Percentiles rank a stretch among this genome's conserved stretches.
Evolutionary conservation across 2,797 vertebrate species (phyloP).

Genomic region (Chiloscyllium punctatum): DNA sequence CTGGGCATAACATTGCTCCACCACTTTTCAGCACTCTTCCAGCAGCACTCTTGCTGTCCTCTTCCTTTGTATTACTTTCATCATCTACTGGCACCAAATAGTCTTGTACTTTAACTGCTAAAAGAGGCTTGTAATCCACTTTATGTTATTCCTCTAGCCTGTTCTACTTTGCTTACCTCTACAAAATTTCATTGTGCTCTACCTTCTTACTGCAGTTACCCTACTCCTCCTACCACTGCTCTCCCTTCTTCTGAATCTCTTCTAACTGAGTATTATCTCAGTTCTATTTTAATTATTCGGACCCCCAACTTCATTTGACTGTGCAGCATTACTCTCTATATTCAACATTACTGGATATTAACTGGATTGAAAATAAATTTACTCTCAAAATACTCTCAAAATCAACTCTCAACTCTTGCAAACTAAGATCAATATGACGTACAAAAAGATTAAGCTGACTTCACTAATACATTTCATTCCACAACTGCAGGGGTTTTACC

Average conservation of each 20-base stretch:
- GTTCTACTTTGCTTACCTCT: background rate
- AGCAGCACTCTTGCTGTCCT: background rate
- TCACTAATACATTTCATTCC: background rate
- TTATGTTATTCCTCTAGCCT: background rate
- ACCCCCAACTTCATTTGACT: background rate
- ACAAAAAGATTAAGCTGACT: background rate
- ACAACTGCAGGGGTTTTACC: conserved; percentile 54
- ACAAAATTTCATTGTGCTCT: background rate
- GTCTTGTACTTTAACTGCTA: background rate
- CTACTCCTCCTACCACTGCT: background rate
- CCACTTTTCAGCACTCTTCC: background rate
- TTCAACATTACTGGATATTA: background rate
- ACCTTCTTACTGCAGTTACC: background rate
- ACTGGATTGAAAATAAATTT: background rate
- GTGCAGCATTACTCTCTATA: too few relatives aligned
- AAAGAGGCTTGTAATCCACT: background rate
- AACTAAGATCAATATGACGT: background rate
- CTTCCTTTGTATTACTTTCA: background rate
- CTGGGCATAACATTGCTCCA: background rate
- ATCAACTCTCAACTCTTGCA: background rate
- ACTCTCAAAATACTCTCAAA: background rate
- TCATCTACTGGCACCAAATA: background rate
- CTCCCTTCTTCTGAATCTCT: background rate
- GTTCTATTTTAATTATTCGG: background rate
- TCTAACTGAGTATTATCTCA: background rate